phyloP scores from a whole-genome alignment of 2,113 vertebrate genomes.

The Camelus bactrianus region DNA sequence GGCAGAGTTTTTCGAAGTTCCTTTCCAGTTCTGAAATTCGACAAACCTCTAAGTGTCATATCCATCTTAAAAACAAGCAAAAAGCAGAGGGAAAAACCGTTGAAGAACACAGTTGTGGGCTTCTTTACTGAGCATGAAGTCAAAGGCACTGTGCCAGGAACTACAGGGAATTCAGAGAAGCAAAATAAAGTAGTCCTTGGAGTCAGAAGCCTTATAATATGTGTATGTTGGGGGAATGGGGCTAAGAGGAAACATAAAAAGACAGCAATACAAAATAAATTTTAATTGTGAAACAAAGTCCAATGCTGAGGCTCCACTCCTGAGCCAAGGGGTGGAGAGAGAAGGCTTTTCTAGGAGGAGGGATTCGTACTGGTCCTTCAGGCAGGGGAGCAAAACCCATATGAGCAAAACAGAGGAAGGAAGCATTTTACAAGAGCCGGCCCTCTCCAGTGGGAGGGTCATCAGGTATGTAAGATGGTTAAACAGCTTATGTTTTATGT shows the following conservation, averaged over 20 bases:
- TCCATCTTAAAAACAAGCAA: slow-evolving; percentile 12
- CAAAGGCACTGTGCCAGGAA: neutral
- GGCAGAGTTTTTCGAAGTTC: neutral
- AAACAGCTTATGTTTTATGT: neutral
- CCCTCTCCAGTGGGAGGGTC: neutral
- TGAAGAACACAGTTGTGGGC: neutral
- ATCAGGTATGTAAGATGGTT: neutral
- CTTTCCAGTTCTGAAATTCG: neutral
- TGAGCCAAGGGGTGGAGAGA: neutral
- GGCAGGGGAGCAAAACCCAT: neutral
- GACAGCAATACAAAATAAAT: neutral
- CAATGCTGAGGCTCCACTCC: neutral
- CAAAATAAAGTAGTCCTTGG: neutral
- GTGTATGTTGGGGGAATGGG: fast-evolving
- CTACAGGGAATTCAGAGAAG: neutral
- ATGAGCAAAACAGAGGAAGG: neutral
- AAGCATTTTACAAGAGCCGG: neutral
- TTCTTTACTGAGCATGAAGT: neutral
- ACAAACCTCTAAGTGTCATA: neutral
- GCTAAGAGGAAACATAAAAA: neutral
- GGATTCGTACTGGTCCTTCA: neutral
- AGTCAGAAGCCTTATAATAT: neutral
- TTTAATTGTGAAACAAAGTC: neutral
- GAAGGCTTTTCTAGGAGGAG: neutral
- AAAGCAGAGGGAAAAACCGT: neutral